Evolutionary conservation across 2,888 invertebrate genomes (phyloP).

Genomic region (Drosophila cyrtoloma): DNA sequence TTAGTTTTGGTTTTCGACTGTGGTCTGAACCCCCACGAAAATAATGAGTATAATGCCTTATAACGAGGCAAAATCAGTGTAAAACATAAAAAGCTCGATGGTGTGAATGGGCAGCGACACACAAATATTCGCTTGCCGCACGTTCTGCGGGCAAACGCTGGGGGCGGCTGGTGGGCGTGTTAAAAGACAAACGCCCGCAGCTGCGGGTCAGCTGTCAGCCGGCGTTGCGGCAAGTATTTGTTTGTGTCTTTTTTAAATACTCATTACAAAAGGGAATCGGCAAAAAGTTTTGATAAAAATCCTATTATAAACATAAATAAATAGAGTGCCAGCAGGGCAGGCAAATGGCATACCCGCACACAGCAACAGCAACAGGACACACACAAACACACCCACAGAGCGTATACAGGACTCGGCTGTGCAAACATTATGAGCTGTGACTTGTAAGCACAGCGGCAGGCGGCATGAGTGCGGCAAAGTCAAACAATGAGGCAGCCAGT

Average conservation of each 20-base stretch:
- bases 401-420: slow-evolving; percentile 36
- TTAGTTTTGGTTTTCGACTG: slow-evolving; percentile 22
- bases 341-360: slow-evolving; percentile 47
- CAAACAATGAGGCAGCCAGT: slow-evolving; percentile 76
- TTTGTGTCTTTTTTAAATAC: slow-evolving; percentile 73
- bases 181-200: slow-evolving; percentile 74
- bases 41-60: slow-evolving; percentile 35
- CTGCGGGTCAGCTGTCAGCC: slow-evolving; percentile 52
- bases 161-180: slow-evolving; percentile 52
- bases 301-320: slow-evolving; percentile 83
- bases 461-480: slow-evolving; percentile 62
- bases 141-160: slow-evolving; percentile 44
- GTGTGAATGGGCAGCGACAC: slow-evolving; percentile 49
- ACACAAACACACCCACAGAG: slow-evolving; percentile 21
- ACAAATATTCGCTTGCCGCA: slow-evolving; percentile 44
- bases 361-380: slow-evolving; percentile 9
- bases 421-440: slow-evolving; percentile 68
- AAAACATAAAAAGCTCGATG: slow-evolving; percentile 59
- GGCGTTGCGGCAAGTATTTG: slow-evolving; percentile 47
- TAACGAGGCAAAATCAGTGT: slow-evolving; percentile 73
- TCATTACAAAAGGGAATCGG: slow-evolving; percentile 75
- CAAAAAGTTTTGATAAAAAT: slow-evolving; percentile 79
- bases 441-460: slow-evolving; percentile 43
- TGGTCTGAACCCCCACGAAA: slow-evolving; percentile 3
- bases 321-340: slow-evolving; percentile 66